Conservation (phyloP, 2,797 vertebrate species). For the Bovichtus diacanthus region DNA sequence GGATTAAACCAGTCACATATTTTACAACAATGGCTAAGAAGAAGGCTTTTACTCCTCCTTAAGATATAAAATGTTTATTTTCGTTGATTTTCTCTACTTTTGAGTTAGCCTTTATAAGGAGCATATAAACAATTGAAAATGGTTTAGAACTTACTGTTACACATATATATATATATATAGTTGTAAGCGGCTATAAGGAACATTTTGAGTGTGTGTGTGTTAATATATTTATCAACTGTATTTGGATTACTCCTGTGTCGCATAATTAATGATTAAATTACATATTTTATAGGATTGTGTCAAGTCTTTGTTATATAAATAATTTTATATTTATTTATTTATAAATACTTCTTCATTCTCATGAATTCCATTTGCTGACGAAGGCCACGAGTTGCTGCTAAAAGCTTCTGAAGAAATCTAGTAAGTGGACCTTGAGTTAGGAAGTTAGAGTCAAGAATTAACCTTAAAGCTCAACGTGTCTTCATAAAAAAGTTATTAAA, state of each 20-base stretch:
- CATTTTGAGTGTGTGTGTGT: not conserved
- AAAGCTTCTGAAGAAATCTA: not conserved
- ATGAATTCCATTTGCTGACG: not conserved
- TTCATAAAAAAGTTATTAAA: too few relatives aligned
- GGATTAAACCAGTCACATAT: constrained; percentile 30
- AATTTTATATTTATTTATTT: not conserved
- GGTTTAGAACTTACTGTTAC: too few relatives aligned
- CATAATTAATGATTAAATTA: not conserved
- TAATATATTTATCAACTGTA: not conserved
- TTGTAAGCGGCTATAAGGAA: not conserved
- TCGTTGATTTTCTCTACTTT: not conserved
- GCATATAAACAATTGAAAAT: not conserved
- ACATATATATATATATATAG: not conserved
- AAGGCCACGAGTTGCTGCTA: not conserved
- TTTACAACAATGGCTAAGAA: constrained; percentile 7
- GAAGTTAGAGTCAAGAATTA: not conserved
- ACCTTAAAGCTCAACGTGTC: too few relatives aligned
- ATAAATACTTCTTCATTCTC: not conserved
- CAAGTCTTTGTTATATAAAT: not conserved
- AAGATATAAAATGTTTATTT: not conserved
- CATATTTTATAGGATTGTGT: not conserved
- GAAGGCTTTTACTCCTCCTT: not conserved
- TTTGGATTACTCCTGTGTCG: not conserved
- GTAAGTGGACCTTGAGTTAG: too few relatives aligned
- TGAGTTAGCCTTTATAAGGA: not conserved